Conservation (phyloP, 2,113 vertebrate species). For the Noturus placidus region DNA sequence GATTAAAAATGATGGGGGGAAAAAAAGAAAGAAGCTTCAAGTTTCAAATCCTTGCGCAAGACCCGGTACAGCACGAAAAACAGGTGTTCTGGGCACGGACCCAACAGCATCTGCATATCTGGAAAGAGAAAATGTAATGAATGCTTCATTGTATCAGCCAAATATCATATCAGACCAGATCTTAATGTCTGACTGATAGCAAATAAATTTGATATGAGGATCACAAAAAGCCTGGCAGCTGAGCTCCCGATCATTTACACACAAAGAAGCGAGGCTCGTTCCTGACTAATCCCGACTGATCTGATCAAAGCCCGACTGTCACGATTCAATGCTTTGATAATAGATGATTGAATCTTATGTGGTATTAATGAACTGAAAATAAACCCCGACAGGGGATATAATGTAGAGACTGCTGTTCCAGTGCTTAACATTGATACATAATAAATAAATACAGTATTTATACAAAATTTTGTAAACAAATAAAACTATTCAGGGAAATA, state of each 20-base stretch:
- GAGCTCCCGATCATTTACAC: not conserved
- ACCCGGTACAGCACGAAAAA: not conserved
- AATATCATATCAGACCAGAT: not conserved
- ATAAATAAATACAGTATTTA: not conserved
- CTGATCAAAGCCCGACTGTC: slow-evolving; percentile 4
- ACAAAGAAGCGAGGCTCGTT: not conserved
- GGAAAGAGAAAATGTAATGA: slow-evolving; percentile 7
- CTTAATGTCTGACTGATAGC: slow-evolving; percentile 11
- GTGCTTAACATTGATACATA: not conserved
- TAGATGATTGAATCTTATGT: not conserved
- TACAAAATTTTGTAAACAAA: not conserved
- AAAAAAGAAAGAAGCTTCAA: not conserved
- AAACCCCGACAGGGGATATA: not conserved
- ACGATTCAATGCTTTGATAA: not conserved
- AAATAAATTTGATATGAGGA: slow-evolving; percentile 3
- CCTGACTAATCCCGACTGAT: not conserved
- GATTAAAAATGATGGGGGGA: not conserved
- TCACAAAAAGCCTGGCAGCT: slow-evolving; percentile 7
- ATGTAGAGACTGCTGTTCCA: not conserved
- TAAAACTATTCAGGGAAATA: not conserved
- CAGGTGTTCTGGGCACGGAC: not conserved
- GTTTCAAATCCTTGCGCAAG: too few species aligned
- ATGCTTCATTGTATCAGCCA: not conserved
- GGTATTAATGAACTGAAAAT: not conserved
- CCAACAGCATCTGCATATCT: not conserved